Base-by-base conservation (phyloP, 2,797 vertebrate genomes). In the Thaleichthys pacificus region DNA sequence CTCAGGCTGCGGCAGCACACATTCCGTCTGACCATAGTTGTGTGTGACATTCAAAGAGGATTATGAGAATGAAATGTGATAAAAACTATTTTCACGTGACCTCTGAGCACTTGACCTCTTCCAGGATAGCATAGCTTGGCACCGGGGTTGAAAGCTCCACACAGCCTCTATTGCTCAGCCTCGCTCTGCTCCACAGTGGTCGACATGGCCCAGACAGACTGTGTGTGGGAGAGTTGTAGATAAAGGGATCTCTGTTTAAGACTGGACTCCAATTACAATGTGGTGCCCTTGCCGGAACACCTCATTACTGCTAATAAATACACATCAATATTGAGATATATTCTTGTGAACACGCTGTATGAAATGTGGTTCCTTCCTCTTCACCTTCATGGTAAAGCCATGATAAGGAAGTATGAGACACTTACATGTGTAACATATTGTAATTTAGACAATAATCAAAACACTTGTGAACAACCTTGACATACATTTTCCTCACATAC, bases 1-100 rank as follows among this genome's bases (percentile, higher is more conserved):
- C 21, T 61, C 60, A 72, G 80, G 71, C 82, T 60, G 11, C 57
- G 65, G 77, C 84, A 73, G 76, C 81, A 81, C 84, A 84, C 89
- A 90, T 90, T 91, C 89, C 89, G 42, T 82, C 84, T 85, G 87
- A 90, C 88, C 89, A 87, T 87, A 88, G 86, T 88, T 86, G 83
- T 86, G 87, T 89, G 85, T 91, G 88, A 91, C 85, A 80, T 89
- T 91, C 85, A 91, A 89, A 90, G 87, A 84, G 87, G 88, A 90
- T 91, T 91, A 90, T 77, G 82, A 61, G 82, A 90, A 89, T 88
- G 88, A 89, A 89, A 90, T 90, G 87, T 89, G 89, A 91, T 90
- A 79, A 79, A 88, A 88, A 85, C 77, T 88, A 87, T 91, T 90
- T 90, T 85, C 90, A 91, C 82, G 88, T 91, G 89, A 89, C 66